A percentile compares a stretch with the other conserved stretches of the same genome.
These are phyloP conservation scores for Zelostemma sp. DNA, from an alignment of 1,140 invertebrate genomes.

Conservation along the genomic window DNA sequence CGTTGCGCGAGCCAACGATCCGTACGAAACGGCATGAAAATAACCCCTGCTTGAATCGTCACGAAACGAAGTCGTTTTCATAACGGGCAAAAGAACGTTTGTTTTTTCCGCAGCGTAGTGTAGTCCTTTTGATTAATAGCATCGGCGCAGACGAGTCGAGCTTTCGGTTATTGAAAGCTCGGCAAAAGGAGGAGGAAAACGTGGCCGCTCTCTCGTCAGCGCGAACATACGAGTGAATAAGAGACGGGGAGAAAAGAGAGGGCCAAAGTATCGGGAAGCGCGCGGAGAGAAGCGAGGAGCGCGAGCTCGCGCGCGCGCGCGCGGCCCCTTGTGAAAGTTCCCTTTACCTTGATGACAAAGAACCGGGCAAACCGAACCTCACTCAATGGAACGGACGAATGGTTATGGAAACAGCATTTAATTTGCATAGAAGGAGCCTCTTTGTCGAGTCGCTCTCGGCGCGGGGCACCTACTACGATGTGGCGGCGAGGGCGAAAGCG, in stretches of 20 bases:
- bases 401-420: constrained; percentile 72
- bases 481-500: constrained; percentile 28
- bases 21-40: neutral
- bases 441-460: constrained; percentile 59
- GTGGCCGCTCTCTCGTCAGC: constrained; percentile 22
- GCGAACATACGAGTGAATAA: constrained; percentile 27
- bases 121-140: constrained; percentile 66
- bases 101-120: constrained; percentile 47
- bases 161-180: constrained; percentile 64
- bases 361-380: constrained; percentile 64
- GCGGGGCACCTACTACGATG: constrained; percentile 20
- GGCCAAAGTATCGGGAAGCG: constrained; percentile 30
- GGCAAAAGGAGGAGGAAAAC: constrained; percentile 30
- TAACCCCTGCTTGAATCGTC: constrained; percentile 1
- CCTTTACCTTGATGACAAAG: constrained; percentile 70
- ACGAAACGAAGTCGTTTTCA: constrained; percentile 6
- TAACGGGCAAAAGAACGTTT: constrained; percentile 37
- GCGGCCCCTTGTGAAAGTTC: constrained; percentile 65
- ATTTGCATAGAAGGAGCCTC: constrained; percentile 71
- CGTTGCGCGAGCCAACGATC: neutral
- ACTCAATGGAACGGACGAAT: constrained; percentile 71
- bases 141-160: constrained; percentile 34
- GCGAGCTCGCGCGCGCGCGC: constrained; percentile 18
- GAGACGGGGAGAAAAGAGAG: constrained; percentile 22
- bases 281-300: constrained; percentile 30